Evolutionary conservation across 1,140 invertebrate species (phyloP).

Genomic region (Chelonus insularis): DNA sequence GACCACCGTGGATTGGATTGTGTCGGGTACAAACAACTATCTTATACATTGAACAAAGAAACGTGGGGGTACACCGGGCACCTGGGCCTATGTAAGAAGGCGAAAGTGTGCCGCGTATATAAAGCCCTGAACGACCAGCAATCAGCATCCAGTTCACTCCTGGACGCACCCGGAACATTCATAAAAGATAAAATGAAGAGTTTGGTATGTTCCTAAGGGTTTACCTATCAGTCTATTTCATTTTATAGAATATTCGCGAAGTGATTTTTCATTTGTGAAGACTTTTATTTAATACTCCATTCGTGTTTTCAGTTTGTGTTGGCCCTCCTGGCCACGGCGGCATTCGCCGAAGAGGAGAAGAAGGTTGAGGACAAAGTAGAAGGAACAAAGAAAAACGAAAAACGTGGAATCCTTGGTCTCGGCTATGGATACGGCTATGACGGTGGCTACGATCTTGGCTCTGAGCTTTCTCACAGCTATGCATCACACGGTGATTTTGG

Average conservation of each 20-base stretch:
- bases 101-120: constrained; percentile 62
- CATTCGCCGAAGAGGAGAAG: constrained; percentile 68
- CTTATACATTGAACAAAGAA: constrained; percentile 49
- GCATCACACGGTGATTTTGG: constrained; percentile 42
- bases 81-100: constrained; percentile 47
- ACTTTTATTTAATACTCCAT: too few relatives aligned
- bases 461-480: constrained; percentile 45
- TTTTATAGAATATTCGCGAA: constrained; percentile 5
- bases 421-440: constrained; percentile 67
- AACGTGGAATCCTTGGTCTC: constrained; percentile 64
- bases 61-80: constrained; percentile 44
- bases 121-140: constrained; percentile 65
- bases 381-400: constrained; percentile 67
- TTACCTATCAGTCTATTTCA: too few relatives aligned
- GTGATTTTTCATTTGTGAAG: too few relatives aligned
- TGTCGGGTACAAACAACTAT: constrained; percentile 25
- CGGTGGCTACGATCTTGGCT: constrained; percentile 62
- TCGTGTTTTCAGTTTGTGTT: constrained; percentile 67
- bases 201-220: constrained; percentile 50
- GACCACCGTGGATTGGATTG: constrained; percentile 7
- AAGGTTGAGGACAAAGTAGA: constrained; percentile 56
- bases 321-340: constrained; percentile 69
- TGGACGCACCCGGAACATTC: constrained; percentile 65
- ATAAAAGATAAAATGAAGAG: constrained; percentile 57
- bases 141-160: constrained; percentile 73